phyloP scores from a whole-genome alignment of 2,113 vertebrate genomes.

The Melanocharis versteri region DNA sequence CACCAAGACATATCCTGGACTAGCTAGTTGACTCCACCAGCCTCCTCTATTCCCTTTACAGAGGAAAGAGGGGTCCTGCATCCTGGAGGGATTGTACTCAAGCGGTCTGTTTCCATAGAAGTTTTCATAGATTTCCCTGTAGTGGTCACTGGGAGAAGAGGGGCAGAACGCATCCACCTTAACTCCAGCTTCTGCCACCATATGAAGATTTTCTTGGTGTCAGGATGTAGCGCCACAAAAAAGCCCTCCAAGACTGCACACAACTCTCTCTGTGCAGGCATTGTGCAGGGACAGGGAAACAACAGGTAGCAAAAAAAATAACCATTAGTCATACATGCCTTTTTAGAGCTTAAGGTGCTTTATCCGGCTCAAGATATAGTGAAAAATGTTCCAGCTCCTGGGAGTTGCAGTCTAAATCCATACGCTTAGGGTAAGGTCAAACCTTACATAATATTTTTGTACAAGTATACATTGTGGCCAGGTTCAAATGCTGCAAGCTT shows the following conservation, averaged over 20 bases:
- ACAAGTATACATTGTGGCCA: background rate
- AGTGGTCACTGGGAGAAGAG: background rate
- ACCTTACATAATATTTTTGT: background rate
- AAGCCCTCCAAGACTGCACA: background rate
- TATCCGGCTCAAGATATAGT: background rate
- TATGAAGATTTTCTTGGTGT: background rate
- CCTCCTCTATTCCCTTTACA: background rate
- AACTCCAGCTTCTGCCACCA: background rate
- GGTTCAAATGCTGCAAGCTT: background rate
- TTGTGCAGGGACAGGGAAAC: background rate
- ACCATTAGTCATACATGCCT: background rate
- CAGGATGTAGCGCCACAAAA: background rate
- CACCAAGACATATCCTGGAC: background rate
- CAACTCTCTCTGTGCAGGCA: background rate
- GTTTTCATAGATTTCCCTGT: background rate
- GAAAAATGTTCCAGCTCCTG: background rate
- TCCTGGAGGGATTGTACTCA: background rate
- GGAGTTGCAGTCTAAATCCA: background rate
- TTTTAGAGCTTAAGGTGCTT: background rate
- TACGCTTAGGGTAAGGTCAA: background rate
- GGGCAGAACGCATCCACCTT: background rate
- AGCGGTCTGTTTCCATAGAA: background rate
- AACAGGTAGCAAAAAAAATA: background rate
- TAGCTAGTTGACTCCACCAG: background rate
- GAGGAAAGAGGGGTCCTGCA: background rate